Evolutionary conservation across 1,140 invertebrate genomes (phyloP), one percentile per base, ranked within the genome.

Genomic region (Calliphora vicina): DNA sequence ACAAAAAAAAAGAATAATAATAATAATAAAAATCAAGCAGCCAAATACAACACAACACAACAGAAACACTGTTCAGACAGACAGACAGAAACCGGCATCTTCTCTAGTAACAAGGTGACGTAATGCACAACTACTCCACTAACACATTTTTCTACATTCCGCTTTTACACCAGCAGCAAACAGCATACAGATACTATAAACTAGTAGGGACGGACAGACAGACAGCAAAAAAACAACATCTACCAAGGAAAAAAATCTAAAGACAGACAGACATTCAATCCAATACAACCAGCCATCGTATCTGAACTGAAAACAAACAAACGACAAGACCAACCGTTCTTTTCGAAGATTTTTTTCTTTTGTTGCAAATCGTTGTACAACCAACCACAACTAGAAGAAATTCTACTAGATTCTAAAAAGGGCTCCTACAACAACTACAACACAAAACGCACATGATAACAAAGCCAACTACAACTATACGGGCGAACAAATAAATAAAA

Each of bases 91-190:
- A 67, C 50, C 27, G 57, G 71, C 35, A 42, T 45, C 12, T 82
- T 45, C 29, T 27, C 82, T 43, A 83, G 42, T 81, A 71, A 80
- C 67, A 25, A 67, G 88, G 87, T 90, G 88, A 90, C 88, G 88
- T 90, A 90, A 90, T 90, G 86, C 74, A 83, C 86, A 89, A 89
- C 87, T 90, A 90, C 88, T 90, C 88, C 87, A 90, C 88, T 90
- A 90, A 90, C 88, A 90, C 88, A 90, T 90, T 89, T 89, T 90
- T 88, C 88, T 90, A 88, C 87, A 89, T 88, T 89, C 88, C 86
- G 88, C 42, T 27, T 61, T 25, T 78, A 67, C 61, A 67, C 17
- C 27, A 78, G 20, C 74, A 43, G 23, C 1, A 35, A 78, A 2
- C 72, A 74, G 17, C 72, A 15, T 10, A 74, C 27, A 74, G 26